Base-by-base conservation (phyloP, 2,113 vertebrate species). In the Lasiurus borealis region DNA sequence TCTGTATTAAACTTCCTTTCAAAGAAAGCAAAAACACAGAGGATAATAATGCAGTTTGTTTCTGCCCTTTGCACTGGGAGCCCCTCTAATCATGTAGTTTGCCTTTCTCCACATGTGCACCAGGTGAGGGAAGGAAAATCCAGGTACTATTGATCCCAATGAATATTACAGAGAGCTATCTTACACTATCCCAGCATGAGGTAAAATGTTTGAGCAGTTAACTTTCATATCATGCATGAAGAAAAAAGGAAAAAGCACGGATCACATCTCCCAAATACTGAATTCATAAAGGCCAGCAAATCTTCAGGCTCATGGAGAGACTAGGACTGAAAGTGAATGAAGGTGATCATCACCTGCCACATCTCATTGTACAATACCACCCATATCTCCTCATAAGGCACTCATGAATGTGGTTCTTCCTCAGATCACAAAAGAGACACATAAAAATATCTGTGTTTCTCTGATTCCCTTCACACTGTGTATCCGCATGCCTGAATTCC, bases 211-310 rank as follows among this genome's bases (percentile, higher is more conserved):
- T 6, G 1, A 21, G 44, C 15, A 83, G 73, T 90, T 90, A 82
- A 34, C n/a, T 90, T 87, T 78, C 48, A 25, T 10, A 2, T 31
- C 34, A 50, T 40, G 62, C 85, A 57, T 87, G 31, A 69, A 85
- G 23, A 94, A 89, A 96, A 52, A 52, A 84, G 27, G 21, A 48
- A 91, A 81, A 8, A 19, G n/a, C 10, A 80, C 72, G 31, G 54
- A 59, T 72, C 73, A 72, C 0, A 64, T 16, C 77, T 95, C 76
- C 46, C 9, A 34, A 54, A 85, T 29, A 44, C 57, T 25, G 44
- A 87, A 92, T 69, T 82, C 50, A 92, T 19, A 84, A 15, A 92
- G n/a, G 15, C n/a, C 13, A 84, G 88, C 29, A 77, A 85, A 68
- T 81, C 36, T 69, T 44, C 34, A 83, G 36, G 50, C 40, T 31